These are phyloP conservation scores for Epinephelus lanceolatus DNA, from an alignment of 2,113 vertebrate genomes.

Conservation along the genomic window DNA sequence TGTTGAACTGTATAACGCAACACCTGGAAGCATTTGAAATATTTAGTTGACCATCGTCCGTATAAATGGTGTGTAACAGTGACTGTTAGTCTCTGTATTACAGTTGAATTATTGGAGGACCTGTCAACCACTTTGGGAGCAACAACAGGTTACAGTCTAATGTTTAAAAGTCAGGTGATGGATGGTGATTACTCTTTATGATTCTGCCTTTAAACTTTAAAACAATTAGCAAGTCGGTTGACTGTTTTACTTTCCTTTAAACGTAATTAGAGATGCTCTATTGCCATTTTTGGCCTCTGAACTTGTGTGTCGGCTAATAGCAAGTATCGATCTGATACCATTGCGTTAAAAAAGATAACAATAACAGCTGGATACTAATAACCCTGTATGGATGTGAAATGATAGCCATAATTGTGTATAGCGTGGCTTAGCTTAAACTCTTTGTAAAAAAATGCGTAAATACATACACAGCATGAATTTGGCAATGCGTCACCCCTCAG, in stretches of 20 bases:
- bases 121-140: not conserved
- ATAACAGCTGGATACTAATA: no score
- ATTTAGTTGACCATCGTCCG: not conserved
- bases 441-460: no score
- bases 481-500: no score
- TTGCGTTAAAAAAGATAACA: no score
- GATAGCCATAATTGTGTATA: no score
- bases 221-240: not conserved
- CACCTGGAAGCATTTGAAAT: not conserved
- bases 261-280: not conserved
- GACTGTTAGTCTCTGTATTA: not conserved
- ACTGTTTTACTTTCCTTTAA: not conserved
- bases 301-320: no score
- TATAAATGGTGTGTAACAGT: not conserved
- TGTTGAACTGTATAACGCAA: not conserved
- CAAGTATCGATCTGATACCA: no score
- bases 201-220: not conserved
- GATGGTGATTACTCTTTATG: not conserved
- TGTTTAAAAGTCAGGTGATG: not conserved
- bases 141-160: not conserved
- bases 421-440: no score
- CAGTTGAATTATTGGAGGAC: not conserved
- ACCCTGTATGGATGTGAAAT: no score
- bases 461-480: no score
- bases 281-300: no score